phyloP scores from a whole-genome alignment of 2,797 vertebrate species.

The Alcedo atthis region DNA sequence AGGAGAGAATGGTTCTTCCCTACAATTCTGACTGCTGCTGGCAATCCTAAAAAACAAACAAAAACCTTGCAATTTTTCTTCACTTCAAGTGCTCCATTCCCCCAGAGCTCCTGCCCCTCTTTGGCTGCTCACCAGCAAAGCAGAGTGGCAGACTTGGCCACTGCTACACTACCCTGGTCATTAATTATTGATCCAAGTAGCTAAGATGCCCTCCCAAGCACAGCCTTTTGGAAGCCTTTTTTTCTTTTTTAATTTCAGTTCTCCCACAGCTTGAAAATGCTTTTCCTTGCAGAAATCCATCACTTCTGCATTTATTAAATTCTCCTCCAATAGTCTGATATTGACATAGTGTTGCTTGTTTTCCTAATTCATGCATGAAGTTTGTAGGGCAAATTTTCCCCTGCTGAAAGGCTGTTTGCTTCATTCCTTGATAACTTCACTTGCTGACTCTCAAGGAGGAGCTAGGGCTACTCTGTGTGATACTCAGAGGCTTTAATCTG shows the following conservation, averaged over 20 bases:
- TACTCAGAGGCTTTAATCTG: constrained; percentile 24
- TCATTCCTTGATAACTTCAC: constrained; percentile 11
- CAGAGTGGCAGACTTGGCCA: not conserved
- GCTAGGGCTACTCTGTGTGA: not conserved
- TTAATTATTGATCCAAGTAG: not conserved
- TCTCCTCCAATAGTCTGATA: not conserved
- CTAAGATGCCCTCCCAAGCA: not conserved
- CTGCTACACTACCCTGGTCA: not conserved
- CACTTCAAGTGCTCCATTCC: not conserved
- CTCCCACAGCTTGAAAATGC: not conserved
- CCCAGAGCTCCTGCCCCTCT: not conserved
- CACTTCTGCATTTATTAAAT: constrained; percentile 3
- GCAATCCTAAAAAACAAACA: not conserved
- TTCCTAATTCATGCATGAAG: constrained; percentile 23
- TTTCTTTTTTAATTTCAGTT: not conserved
- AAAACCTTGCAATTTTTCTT: not conserved
- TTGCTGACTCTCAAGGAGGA: constrained; percentile 28
- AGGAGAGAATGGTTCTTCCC: not conserved
- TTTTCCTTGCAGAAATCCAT: not conserved
- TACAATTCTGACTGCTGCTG: not conserved
- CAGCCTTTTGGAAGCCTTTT: not conserved
- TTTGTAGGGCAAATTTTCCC: constrained; percentile 49
- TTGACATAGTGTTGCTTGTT: not conserved
- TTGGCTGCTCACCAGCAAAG: not conserved
- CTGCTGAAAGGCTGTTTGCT: constrained; percentile 32